Evolutionary conservation across 64 coral and sea anemone species (phyloP), one percentile per base, ranked within the genome.

Genomic region (Astreopora myriophthalma): DNA sequence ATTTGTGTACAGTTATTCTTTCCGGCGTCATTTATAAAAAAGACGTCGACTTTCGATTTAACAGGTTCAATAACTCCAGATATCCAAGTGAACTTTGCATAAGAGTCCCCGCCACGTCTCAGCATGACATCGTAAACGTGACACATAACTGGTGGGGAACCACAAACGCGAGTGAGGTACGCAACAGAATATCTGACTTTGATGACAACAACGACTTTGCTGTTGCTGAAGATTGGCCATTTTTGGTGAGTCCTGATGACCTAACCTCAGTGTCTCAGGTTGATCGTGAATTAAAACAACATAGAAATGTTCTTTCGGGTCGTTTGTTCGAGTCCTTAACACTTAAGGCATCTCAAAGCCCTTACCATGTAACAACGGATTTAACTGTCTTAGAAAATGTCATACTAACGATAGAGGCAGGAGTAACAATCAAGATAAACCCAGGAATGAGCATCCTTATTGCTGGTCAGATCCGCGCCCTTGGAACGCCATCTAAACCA

Each of bases 141-240:
- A 64, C 80, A 51, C 71, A 84, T 40, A 96, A 96, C 86, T 96
- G 94, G 94, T 96, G 94, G 94, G 90, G 86, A 24, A 93, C 89
- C 1, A 1, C 17, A 11, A 30, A 78, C 1, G 67, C 19, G 19
- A 8, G 32, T 0, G 6, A 36, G 14, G 24, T 96, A 31, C 77
- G 70, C 44, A 69, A 86, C 55, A 76, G 90, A 55, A 86, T 96
- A 32, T 61, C 64, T 12, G 94, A 96, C 37, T 96, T 96, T 39
- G 90, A 93, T 58, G 90, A 93, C 27, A 93, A 89, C 29, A 74
- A 89, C 34, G 94, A 96, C 19, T 69, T 70, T 78, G 39, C 90
- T 0, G 75, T 89, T 67, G 86, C 78, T 24, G 46, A 33, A 14
- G 52, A 60, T 85, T 75, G 55, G 60, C 91, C 91, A 40, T 93